Evolutionary conservation across 2,888 invertebrate species (phyloP).

Genomic region (Nomada goodeniana): DNA sequence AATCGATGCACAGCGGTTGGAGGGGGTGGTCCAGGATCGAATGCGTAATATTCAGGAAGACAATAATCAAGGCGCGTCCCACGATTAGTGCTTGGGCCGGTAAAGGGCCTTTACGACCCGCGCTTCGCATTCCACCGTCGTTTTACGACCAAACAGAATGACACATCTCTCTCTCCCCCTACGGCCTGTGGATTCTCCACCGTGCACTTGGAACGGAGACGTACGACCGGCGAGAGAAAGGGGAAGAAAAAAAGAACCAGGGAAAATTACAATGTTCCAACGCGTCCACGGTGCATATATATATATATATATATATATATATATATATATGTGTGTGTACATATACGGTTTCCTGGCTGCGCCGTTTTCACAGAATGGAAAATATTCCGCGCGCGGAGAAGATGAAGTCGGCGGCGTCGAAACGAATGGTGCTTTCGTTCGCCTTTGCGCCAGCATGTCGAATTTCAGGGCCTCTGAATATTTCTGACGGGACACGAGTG

Average conservation of each 20-base stretch:
- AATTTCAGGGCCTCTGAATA: too few relatives aligned
- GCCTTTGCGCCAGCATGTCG: too few relatives aligned
- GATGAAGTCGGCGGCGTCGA: too few relatives aligned
- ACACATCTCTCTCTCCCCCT: background rate
- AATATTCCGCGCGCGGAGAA: background rate
- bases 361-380: too few relatives aligned
- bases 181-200: background rate
- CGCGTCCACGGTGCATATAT: background rate
- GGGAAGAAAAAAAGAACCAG: background rate
- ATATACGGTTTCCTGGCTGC: too few relatives aligned
- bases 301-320: too few relatives aligned
- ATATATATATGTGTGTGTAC: too few relatives aligned
- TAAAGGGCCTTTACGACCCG: background rate
- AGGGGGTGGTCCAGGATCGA: too few relatives aligned
- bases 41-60: background rate
- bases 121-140: background rate
- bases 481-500: too few relatives aligned
- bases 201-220: slow-evolving; percentile 2
- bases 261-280: slow-evolving; percentile 6
- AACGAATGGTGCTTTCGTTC: too few relatives aligned
- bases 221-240: background rate
- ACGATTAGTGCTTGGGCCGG: background rate
- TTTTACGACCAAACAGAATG: background rate
- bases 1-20: too few relatives aligned
- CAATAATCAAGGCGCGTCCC: background rate